phyloP scores from a whole-genome alignment of 2,888 invertebrate species.

The Cataglyphis cursor region DNA sequence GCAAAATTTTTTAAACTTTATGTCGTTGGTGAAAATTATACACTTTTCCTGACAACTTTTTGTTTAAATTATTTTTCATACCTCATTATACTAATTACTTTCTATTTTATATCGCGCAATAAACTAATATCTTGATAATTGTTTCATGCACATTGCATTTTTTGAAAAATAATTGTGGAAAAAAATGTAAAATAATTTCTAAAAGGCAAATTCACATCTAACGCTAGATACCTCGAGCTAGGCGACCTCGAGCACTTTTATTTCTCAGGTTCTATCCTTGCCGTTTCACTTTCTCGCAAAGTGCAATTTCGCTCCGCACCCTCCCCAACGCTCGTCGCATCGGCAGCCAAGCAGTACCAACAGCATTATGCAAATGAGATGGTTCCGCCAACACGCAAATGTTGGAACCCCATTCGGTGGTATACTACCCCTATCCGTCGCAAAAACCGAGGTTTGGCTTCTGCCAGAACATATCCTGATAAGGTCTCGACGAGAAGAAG shows the following conservation, averaged over 20 bases:
- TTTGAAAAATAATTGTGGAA: not conserved
- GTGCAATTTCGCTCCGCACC: slow-evolving; percentile 63
- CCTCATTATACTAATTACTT: not conserved
- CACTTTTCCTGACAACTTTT: not conserved
- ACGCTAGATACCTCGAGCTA: slow-evolving; percentile 57
- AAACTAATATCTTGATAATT: not conserved
- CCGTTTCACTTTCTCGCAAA: slow-evolving; percentile 77
- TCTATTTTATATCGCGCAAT: not conserved
- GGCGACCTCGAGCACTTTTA: slow-evolving; percentile 2
- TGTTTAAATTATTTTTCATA: not conserved
- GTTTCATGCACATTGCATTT: not conserved
- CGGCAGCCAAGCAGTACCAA: slow-evolving; percentile 79
- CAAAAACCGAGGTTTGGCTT: slow-evolving; percentile 71
- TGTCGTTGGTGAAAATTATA: not conserved
- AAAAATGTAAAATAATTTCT: not conserved
- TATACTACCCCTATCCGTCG: slow-evolving; percentile 64
- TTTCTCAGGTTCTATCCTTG: slow-evolving; percentile 35
- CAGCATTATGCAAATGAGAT: slow-evolving; percentile 84
- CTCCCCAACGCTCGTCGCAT: slow-evolving; percentile 56
- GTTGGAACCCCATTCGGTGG: slow-evolving; percentile 73
- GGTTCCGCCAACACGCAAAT: slow-evolving; percentile 78
- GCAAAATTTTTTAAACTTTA: not conserved
- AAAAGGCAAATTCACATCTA: slow-evolving; percentile 65
- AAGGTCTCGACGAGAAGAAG: slow-evolving; percentile 65
- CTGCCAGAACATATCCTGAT: slow-evolving; percentile 64